Conservation (phyloP, 2,797 vertebrate species). For the Ammospiza maritima region DNA sequence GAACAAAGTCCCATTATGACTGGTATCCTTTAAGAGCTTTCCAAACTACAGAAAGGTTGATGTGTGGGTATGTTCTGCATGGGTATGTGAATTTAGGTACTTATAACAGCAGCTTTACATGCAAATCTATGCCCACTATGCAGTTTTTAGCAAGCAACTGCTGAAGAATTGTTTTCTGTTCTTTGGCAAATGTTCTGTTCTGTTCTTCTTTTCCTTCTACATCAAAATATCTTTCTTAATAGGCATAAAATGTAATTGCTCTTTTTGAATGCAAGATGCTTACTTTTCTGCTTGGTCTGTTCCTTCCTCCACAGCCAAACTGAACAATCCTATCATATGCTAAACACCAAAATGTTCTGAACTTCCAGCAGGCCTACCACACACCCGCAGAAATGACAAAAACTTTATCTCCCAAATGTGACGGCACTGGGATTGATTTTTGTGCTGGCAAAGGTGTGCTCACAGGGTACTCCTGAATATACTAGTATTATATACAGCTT, state of each 20-base stretch:
- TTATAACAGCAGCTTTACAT: background rate
- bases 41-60: background rate
- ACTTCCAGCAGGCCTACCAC: background rate
- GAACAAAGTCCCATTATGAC: background rate
- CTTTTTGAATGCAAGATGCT: background rate
- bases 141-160: background rate
- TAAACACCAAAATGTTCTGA: background rate
- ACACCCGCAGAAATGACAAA: background rate
- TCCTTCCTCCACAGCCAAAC: background rate
- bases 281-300: background rate
- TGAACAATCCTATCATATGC: background rate
- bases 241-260: background rate
- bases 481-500: background rate
- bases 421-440: background rate
- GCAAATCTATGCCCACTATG: background rate
- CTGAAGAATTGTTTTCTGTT: background rate
- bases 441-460: background rate
- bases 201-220: background rate
- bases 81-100: background rate
- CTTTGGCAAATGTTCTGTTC: background rate
- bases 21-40: background rate
- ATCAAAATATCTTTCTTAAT: background rate
- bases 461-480: background rate
- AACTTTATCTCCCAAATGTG: background rate
- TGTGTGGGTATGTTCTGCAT: background rate